phyloP scores from a whole-genome alignment of 2,113 vertebrate species.

The Syrmaticus mikado region DNA sequence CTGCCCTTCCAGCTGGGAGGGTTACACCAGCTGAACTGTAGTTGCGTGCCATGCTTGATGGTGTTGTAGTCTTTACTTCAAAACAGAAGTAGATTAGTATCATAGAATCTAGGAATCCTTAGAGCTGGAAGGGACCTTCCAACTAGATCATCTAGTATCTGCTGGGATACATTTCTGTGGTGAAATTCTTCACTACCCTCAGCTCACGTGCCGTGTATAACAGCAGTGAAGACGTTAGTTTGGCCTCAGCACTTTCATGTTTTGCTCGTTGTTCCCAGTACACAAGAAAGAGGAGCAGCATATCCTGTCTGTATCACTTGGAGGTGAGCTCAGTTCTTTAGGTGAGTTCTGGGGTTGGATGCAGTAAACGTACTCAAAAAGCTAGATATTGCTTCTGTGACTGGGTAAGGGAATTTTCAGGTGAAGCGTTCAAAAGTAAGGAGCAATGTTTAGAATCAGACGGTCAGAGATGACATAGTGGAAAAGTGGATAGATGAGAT shows the following conservation, averaged over 20 bases:
- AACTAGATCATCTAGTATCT: background rate
- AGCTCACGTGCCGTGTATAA: background rate
- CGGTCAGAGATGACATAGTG: background rate
- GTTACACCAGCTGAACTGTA: background rate
- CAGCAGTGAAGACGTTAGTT: background rate
- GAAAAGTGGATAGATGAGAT: conserved; percentile 29
- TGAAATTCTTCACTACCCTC: background rate
- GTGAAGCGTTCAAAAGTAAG: background rate
- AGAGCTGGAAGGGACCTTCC: too few relatives aligned
- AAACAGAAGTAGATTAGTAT: background rate
- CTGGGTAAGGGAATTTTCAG: background rate
- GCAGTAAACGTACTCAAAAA: background rate
- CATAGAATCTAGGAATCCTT: too few relatives aligned
- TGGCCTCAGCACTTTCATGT: background rate
- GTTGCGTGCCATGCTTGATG: background rate
- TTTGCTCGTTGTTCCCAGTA: background rate
- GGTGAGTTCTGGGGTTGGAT: background rate
- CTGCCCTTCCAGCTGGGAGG: background rate
- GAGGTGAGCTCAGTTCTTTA: background rate
- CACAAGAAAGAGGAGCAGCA: background rate
- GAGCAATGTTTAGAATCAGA: background rate
- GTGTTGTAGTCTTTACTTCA: background rate
- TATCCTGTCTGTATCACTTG: background rate
- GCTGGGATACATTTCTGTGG: background rate
- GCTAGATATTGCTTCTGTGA: background rate